Conservation (phyloP, 1,140 invertebrate species). For the Drosophila ananassae region DNA sequence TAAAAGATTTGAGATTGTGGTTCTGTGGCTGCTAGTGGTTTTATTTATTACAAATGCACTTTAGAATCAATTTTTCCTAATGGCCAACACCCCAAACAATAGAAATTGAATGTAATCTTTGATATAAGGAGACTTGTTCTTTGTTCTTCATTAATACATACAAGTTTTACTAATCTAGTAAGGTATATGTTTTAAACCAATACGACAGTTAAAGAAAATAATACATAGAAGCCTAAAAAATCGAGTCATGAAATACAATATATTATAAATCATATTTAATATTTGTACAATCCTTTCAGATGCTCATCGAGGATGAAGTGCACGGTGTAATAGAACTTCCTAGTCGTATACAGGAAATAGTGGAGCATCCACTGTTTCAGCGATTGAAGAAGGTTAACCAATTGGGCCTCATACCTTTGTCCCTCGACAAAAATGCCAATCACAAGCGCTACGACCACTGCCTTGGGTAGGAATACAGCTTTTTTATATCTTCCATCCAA, state of each 20-base stretch:
- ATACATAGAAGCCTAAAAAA: too few relatives aligned
- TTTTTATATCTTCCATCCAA: not conserved
- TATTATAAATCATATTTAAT: too few relatives aligned
- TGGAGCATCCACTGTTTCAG: constrained; percentile 62
- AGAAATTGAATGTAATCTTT: too few relatives aligned
- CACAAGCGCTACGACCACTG: constrained; percentile 73
- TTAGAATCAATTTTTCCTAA: too few relatives aligned
- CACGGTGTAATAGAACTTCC: constrained; percentile 62
- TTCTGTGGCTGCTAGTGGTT: not conserved
- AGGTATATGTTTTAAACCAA: not conserved
- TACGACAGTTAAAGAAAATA: too few relatives aligned
- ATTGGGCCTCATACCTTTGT: constrained; percentile 42
- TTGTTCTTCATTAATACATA: not conserved
- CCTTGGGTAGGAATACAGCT: constrained; percentile 53
- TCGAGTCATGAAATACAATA: too few relatives aligned
- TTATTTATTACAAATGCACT: not conserved
- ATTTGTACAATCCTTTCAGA: constrained; percentile 16
- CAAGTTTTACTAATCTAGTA: not conserved
- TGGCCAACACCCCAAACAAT: too few relatives aligned
- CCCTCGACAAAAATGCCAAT: not conserved
- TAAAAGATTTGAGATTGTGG: not conserved
- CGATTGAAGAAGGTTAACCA: constrained; percentile 66
- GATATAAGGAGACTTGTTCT: too few relatives aligned
- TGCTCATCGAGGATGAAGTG: constrained; percentile 62
- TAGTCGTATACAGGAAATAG: constrained; percentile 45